Percentiles rank a stretch among this genome's conserved stretches.
Conservation (phyloP, 2,113 vertebrate species). For the Takifugu flavidus region DNA sequence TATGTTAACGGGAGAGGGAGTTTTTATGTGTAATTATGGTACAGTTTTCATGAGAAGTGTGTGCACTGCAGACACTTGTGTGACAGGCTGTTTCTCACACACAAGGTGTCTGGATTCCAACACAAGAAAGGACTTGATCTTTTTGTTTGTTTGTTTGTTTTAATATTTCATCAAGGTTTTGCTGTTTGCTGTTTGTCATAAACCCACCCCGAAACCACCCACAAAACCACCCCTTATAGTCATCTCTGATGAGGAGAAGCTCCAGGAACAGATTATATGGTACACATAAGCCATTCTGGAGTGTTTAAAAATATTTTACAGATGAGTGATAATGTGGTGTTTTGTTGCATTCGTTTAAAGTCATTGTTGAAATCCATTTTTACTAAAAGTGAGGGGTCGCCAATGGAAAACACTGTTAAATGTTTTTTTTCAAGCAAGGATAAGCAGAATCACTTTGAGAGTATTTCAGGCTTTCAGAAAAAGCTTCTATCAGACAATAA, state of each 20-base stretch:
- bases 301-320: not conserved
- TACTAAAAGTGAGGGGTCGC: not conserved
- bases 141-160: no score
- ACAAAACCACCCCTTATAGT: not conserved
- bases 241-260: not conserved
- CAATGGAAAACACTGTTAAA: no score
- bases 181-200: not conserved
- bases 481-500: no score
- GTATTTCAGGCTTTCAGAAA: no score
- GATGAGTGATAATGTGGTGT: not conserved
- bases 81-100: conserved; percentile 27
- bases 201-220: not conserved
- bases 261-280: not conserved
- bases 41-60: no score
- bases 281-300: not conserved
- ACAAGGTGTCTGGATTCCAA: conserved; percentile 23
- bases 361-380: not conserved
- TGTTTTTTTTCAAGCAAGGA: no score
- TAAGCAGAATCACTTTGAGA: no score
- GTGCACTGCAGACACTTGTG: no score
- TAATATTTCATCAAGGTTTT: conserved; percentile 35
- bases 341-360: not conserved
- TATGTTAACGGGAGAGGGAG: not conserved
- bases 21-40: no score
- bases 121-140: no score